phyloP scores from a whole-genome alignment of 2,113 vertebrate species.

The Indri indri region DNA sequence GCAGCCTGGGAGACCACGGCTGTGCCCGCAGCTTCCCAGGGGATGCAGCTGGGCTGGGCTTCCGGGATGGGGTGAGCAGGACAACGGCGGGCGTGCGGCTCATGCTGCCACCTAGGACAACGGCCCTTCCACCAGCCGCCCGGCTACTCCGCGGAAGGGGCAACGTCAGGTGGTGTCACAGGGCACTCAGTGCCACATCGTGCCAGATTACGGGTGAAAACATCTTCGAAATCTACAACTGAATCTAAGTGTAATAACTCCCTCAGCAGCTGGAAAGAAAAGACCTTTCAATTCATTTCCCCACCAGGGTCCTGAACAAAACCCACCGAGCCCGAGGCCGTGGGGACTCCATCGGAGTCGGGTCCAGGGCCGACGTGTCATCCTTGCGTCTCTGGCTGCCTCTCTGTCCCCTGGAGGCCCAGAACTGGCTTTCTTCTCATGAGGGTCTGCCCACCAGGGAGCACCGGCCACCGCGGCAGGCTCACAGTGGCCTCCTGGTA shows the following conservation, averaged over 20 bases:
- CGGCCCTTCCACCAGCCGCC: accelerated
- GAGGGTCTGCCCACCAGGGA: background rate
- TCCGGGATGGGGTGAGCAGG: background rate
- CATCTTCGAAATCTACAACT: background rate
- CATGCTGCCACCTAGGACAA: accelerated
- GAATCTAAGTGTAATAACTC: background rate
- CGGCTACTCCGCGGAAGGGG: accelerated
- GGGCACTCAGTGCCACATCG: accelerated
- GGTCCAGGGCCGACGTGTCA: accelerated
- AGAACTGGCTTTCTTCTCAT: accelerated
- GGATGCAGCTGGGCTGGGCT: background rate
- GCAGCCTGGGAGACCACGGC: too few relatives aligned
- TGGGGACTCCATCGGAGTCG: accelerated
- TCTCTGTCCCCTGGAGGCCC: accelerated
- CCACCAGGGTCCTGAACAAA: background rate
- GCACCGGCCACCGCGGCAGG: background rate
- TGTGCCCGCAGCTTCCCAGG: background rate
- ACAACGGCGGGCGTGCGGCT: background rate
- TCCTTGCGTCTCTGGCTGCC: background rate
- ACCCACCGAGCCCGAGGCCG: accelerated
- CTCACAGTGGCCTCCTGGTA: background rate
- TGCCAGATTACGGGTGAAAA: accelerated
- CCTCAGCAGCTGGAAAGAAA: background rate
- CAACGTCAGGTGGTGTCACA: accelerated
- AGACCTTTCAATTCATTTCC: accelerated